A percentile compares a stretch with the other conserved stretches of the same genome.
Evolutionary conservation across 2,797 vertebrate species (phyloP).

Genomic region (Prionace glauca): DNA sequence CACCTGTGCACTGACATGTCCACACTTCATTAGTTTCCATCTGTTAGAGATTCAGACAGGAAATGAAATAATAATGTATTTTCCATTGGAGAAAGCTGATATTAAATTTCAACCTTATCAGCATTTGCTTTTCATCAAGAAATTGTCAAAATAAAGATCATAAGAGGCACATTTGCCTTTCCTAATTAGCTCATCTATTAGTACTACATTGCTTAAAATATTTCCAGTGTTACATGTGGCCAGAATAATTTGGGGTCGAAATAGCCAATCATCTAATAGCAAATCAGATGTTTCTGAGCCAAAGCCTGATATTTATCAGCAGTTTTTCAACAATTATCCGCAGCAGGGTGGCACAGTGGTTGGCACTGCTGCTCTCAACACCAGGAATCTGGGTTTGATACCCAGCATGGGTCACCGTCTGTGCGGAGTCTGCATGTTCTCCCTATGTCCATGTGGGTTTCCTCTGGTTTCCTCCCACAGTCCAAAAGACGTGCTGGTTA

Average conservation of each 20-base stretch:
- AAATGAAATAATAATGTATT: slow-evolving; percentile 46
- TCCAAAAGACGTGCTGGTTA: no score
- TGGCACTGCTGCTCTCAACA: no score
- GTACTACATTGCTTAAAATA: background rate
- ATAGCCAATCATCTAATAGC: background rate
- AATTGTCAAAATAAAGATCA: slow-evolving; percentile 30
- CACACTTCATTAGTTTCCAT: slow-evolving; percentile 49
- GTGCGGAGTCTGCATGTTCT: no score
- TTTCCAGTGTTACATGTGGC: background rate
- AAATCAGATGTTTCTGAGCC: background rate
- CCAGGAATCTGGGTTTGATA: no score
- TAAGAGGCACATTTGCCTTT: background rate
- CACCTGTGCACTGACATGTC: slow-evolving; percentile 39
- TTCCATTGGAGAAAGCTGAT: slow-evolving; percentile 40
- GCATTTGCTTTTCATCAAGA: slow-evolving; percentile 44
- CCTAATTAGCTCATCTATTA: background rate
- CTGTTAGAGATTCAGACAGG: slow-evolving; percentile 44
- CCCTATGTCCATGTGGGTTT: no score
- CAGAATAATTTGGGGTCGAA: background rate
- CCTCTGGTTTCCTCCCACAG: no score
- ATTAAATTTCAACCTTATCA: slow-evolving; percentile 41
- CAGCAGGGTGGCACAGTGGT: no score
- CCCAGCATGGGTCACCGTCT: no score
- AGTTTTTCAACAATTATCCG: background rate
- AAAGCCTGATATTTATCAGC: background rate